Base-by-base conservation (phyloP, 2,888 invertebrate genomes). In the Agrenia bidenticulata region DNA sequence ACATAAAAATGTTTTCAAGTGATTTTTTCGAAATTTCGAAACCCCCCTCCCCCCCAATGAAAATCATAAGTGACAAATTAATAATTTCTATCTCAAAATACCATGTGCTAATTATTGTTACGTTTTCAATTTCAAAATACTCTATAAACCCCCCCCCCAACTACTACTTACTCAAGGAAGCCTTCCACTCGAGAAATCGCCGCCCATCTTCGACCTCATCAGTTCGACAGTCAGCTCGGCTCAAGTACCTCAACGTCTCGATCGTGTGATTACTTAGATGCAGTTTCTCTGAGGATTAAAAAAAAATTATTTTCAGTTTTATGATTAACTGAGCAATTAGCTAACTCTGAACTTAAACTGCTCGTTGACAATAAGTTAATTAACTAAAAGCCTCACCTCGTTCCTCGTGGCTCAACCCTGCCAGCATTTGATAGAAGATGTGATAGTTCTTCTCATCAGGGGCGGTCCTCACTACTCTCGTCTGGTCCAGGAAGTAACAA, bases 401-500 rank as follows among this genome's bases (percentile, higher is more conserved):
- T 79, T 96, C 96, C 75, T 95, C 94, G 61, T 87, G 82, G 50
- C 89, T 87, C 26, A 96, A 84, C 0, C 96, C 95, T 19, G 94
- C 93, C 59, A 92, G 81, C 88, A 96, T 89, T 83, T 96, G 94
- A 83, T 96, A 96, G 83, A 96, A 96, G 77, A 96, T 94, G 81
- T 96, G 94, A 81, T 94, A 96, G 83, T 95, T 96, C 80, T 93
- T 92, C 82, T 95, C 95, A 78, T 88, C 88, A 17, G 89, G 85
- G 76, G 91, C 83, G 23, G 92, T 92, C 41, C 88, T 85, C 74
- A 94, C 92, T 61, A 95, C 94, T 69, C 95, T 86, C 57, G 92
- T 92, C 83, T 95, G 92, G 80, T 96, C 95, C 78, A 95, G 84
- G 81, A 95, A 94, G 81, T 94, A 94, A 81, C 94, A 94, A 81